Conservation (phyloP, 2,113 vertebrate species). For the Pelecanus crispus region DNA sequence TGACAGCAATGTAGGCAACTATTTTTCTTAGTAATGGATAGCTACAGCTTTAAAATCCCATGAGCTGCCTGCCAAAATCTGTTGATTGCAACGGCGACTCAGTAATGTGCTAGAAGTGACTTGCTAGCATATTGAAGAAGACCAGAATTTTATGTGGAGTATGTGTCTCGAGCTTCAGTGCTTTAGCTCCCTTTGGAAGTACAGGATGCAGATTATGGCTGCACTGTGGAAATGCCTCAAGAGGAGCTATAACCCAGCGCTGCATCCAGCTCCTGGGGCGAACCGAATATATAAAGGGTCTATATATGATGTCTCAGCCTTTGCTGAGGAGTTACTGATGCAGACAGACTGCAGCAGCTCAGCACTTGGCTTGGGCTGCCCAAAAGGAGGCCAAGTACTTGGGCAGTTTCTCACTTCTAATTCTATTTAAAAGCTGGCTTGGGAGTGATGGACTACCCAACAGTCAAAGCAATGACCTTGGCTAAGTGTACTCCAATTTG, state of each 20-base stretch:
- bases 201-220: background rate
- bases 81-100: background rate
- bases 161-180: background rate
- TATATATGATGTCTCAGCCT: background rate
- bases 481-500: background rate
- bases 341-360: background rate
- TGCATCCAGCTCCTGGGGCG: background rate
- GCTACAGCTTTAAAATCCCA: background rate
- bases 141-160: background rate
- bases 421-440: background rate
- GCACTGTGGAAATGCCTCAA: background rate
- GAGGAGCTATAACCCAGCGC: background rate
- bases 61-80: background rate
- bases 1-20: background rate
- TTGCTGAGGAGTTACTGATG: background rate
- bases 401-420: background rate
- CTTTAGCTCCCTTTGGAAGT: background rate
- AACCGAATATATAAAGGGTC: background rate
- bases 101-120: background rate
- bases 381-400: background rate
- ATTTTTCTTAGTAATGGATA: background rate
- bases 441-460: background rate
- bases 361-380: background rate
- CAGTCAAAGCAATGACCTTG: background rate
- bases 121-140: background rate